phyloP scores from a whole-genome alignment of 1,140 invertebrate genomes.

The Drosophila azteca region DNA sequence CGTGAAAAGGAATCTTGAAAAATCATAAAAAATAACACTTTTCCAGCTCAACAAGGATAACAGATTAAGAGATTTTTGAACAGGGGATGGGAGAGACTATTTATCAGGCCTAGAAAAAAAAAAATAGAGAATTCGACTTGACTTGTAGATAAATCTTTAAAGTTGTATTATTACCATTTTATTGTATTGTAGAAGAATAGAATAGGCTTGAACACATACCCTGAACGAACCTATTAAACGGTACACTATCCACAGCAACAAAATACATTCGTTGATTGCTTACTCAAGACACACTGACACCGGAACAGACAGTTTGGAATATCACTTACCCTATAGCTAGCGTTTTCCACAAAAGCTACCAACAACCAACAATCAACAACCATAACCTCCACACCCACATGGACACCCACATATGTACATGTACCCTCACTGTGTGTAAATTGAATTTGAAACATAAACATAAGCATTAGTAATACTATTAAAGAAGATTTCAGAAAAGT shows the following conservation, averaged over 20 bases:
- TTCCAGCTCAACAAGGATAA: too few relatives aligned
- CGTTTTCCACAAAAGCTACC: conserved; percentile 20
- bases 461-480: not conserved
- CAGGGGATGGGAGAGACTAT: too few relatives aligned
- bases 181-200: not conserved
- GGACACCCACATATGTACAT: conserved; percentile 3
- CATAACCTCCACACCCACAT: not conserved
- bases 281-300: conserved; percentile 80
- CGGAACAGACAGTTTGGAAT: conserved; percentile 83
- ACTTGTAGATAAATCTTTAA: too few relatives aligned
- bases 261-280: conserved; percentile 54
- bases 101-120: too few relatives aligned
- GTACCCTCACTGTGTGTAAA: not conserved
- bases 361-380: conserved; percentile 1
- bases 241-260: conserved; percentile 45
- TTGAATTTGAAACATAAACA: conserved; percentile 3
- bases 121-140: too few relatives aligned
- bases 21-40: not conserved
- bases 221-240: not conserved
- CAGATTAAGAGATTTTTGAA: too few relatives aligned
- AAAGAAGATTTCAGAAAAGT: too few relatives aligned
- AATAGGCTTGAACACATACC: not conserved
- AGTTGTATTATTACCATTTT: not conserved
- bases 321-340: conserved; percentile 83
- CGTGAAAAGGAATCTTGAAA: not conserved